phyloP scores from a whole-genome alignment of 2,113 vertebrate genomes.

The Sander lucioperca region DNA sequence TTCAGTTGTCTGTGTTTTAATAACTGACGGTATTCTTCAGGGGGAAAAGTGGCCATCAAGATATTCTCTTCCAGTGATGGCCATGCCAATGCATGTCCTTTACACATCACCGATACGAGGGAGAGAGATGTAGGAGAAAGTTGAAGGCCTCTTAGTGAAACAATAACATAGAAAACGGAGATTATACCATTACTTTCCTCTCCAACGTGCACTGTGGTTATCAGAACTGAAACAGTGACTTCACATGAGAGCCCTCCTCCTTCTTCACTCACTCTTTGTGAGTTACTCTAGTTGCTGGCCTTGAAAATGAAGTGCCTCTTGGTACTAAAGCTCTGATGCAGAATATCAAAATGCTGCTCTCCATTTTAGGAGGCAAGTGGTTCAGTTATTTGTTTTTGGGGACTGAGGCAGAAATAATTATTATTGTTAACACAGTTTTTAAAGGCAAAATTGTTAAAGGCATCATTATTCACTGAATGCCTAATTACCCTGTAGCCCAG shows the following conservation, averaged over 20 bases:
- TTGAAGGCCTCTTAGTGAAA: conserved; percentile 52
- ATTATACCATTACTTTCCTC: conserved; percentile 31
- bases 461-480: conserved; percentile 4
- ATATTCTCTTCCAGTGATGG: conserved; percentile 50
- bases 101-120: conserved; percentile 47
- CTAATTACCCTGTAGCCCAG: conserved; percentile 36
- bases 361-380: conserved; percentile 16
- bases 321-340: conserved; percentile 47
- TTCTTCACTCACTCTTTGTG: conserved; percentile 19
- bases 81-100: conserved; percentile 41
- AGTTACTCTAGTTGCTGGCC: conserved; percentile 43
- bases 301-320: conserved; percentile 46
- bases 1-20: conserved; percentile 18
- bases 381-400: conserved; percentile 20
- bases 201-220: conserved; percentile 32
- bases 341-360: conserved; percentile 28
- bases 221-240: conserved; percentile 34
- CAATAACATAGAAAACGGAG: conserved; percentile 40
- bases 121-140: conserved; percentile 5
- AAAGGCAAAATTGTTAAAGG: conserved; percentile 13
- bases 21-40: conserved; percentile 14
- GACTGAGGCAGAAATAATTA: conserved; percentile 17
- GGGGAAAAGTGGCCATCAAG: conserved; percentile 40
- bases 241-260: conserved; percentile 30
- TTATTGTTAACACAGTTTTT: conserved; percentile 21